A percentile compares a stretch with the other conserved stretches of the same genome.
Conservation (phyloP, 2,797 vertebrate species). For the Acanthurus leucopareius region DNA sequence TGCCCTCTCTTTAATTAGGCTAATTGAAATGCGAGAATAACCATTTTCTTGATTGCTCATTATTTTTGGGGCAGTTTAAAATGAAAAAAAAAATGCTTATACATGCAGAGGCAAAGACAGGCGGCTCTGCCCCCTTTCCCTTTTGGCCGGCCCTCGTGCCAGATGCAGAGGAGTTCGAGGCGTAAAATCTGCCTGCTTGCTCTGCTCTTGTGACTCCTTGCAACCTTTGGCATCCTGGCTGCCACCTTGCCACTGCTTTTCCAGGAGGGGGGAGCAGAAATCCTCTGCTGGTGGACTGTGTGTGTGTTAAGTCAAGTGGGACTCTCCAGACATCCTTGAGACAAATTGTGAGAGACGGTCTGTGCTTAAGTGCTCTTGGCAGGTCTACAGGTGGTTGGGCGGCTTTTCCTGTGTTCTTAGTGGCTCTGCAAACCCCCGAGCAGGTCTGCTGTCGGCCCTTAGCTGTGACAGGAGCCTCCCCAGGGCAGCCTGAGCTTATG, state of each 20-base stretch:
- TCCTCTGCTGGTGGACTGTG: conserved; percentile 3
- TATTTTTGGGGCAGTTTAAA: conserved; percentile 75
- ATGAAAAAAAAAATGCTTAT: conserved; percentile 61
- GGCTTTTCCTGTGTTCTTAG: conserved; percentile 29
- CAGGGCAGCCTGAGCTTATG: conserved; percentile 44
- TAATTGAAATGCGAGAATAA: conserved; percentile 85
- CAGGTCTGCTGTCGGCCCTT: conserved; percentile 37
- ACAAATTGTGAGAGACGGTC: conserved; percentile 61
- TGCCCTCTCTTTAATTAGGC: conserved; percentile 82
- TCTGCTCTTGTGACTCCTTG: conserved; percentile 6
- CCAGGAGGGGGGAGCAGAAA: conserved; percentile 6
- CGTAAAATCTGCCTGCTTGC: neutral
- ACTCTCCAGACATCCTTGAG: conserved; percentile 66
- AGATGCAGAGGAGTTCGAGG: neutral
- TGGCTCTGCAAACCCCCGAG: conserved; percentile 36
- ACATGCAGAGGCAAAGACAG: conserved; percentile 25
- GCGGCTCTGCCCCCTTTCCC: neutral
- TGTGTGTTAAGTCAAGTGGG: conserved; percentile 58
- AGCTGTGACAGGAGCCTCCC: conserved; percentile 54
- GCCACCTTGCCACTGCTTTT: conserved; percentile 18
- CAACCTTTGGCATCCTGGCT: conserved; percentile 17
- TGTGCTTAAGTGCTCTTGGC: conserved; percentile 56
- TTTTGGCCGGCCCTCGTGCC: no score
- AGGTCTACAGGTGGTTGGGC: conserved; percentile 62
- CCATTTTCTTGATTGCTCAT: conserved; percentile 83